Evolutionary conservation across 2,797 vertebrate species (phyloP).

Genomic region (Artibeus lituratus): DNA sequence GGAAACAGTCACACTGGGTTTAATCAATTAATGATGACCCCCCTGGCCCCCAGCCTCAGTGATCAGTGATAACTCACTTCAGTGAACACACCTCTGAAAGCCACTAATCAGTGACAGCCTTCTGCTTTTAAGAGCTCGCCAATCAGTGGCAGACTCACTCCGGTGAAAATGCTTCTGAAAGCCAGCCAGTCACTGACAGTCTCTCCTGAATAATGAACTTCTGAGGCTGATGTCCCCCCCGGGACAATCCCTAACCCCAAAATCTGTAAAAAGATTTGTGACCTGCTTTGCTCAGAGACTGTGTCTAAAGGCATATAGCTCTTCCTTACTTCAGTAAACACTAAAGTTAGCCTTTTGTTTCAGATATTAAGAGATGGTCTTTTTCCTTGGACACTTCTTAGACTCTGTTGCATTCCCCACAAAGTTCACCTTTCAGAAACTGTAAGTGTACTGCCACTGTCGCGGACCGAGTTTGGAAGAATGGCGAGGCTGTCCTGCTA

Average conservation of each 20-base stretch:
- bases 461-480: not conserved
- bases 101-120: not conserved
- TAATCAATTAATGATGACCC: not conserved
- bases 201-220: not conserved
- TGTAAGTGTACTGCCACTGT: not conserved
- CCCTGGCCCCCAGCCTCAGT: not conserved
- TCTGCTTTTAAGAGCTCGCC: not conserved
- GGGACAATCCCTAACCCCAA: not conserved
- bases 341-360: not conserved
- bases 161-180: not conserved
- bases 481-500: not conserved
- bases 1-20: constrained; percentile 9
- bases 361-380: not conserved
- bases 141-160: not conserved
- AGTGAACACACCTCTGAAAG: not conserved
- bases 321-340: not conserved
- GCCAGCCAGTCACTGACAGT: not conserved
- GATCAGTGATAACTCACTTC: constrained; percentile 27
- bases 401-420: not conserved
- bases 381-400: not conserved
- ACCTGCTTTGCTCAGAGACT: constrained; percentile 1
- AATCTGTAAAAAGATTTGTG: not conserved
- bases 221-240: not conserved
- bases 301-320: not conserved
- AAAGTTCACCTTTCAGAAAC: not conserved